phyloP scores from a whole-genome alignment of 2,113 vertebrate species.

The Ptilorrhoa leucosticta region DNA sequence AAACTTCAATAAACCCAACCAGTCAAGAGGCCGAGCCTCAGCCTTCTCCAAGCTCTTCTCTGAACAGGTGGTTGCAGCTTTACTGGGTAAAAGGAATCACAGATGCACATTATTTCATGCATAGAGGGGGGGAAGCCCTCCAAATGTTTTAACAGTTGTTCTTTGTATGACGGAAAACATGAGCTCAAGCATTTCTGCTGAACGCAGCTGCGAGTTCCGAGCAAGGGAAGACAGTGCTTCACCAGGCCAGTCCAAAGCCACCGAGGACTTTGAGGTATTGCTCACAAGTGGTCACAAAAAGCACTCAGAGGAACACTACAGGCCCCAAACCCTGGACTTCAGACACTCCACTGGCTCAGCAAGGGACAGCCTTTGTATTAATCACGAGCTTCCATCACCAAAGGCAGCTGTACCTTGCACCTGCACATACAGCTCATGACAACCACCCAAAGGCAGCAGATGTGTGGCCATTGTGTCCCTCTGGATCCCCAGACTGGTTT shows the following conservation, averaged over 20 bases:
- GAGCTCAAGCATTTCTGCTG: not conserved
- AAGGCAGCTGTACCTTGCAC: too few species aligned
- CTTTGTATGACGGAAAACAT: not conserved
- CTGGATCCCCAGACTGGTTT: not conserved
- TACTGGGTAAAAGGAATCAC: not conserved
- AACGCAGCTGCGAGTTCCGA: not conserved
- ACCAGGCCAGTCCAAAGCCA: not conserved
- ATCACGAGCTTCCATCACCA: not conserved
- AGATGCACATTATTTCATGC: not conserved
- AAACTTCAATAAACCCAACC: not conserved
- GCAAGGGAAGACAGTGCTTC: not conserved
- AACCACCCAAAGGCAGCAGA: not conserved
- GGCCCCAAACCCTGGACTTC: not conserved
- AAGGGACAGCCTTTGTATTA: fast-evolving
- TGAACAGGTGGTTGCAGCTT: not conserved
- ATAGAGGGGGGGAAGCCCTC: not conserved
- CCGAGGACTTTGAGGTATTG: fast-evolving
- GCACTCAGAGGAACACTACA: not conserved
- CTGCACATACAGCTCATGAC: fast-evolving
- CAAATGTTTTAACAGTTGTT: not conserved
- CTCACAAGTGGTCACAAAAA: not conserved
- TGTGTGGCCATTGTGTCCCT: not conserved
- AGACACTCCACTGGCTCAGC: not conserved
- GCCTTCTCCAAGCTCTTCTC: not conserved
- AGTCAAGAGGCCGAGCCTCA: not conserved